Percentiles rank a stretch among this genome's conserved stretches.
Conservation (phyloP, 2,888 invertebrate species). For the Diploptera punctata region DNA sequence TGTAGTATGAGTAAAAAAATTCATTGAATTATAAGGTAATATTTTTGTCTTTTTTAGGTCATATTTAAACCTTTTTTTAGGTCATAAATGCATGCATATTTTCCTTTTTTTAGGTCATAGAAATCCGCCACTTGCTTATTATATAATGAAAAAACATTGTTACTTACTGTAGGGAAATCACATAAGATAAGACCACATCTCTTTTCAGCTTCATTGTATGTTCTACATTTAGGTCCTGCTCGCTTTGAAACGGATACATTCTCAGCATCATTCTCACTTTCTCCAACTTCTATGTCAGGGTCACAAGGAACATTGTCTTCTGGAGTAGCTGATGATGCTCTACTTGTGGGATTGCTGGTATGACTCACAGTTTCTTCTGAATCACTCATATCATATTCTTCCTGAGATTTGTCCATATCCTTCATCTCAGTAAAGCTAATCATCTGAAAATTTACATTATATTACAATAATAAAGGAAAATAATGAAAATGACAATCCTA, state of each 20-base stretch:
- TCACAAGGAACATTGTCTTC: not conserved
- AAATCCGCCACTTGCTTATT: conserved; percentile 46
- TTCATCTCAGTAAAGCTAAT: conserved; percentile 35
- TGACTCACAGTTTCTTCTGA: not conserved
- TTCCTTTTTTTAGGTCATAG: too few relatives aligned
- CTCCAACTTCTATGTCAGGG: not conserved
- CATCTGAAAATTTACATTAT: too few relatives aligned
- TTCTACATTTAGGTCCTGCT: conserved; percentile 43
- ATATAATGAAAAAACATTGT: not conserved
- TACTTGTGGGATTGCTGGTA: not conserved
- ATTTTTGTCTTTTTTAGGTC: too few relatives aligned
- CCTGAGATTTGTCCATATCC: conserved; percentile 28
- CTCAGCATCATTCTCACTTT: not conserved
- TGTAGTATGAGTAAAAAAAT: too few relatives aligned
- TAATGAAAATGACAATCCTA: too few relatives aligned
- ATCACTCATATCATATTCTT: not conserved
- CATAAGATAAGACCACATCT: conserved; percentile 52
- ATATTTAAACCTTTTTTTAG: too few relatives aligned
- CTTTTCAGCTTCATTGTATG: conserved; percentile 51
- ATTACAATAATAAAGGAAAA: too few relatives aligned
- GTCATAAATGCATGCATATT: too few relatives aligned
- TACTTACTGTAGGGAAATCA: conserved; percentile 47
- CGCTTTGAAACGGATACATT: not conserved
- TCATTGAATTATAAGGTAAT: too few relatives aligned
- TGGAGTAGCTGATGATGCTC: not conserved